These are phyloP conservation scores for Hystrix cristata DNA, from an alignment of 2,113 vertebrate species.

Conservation along the genomic window DNA sequence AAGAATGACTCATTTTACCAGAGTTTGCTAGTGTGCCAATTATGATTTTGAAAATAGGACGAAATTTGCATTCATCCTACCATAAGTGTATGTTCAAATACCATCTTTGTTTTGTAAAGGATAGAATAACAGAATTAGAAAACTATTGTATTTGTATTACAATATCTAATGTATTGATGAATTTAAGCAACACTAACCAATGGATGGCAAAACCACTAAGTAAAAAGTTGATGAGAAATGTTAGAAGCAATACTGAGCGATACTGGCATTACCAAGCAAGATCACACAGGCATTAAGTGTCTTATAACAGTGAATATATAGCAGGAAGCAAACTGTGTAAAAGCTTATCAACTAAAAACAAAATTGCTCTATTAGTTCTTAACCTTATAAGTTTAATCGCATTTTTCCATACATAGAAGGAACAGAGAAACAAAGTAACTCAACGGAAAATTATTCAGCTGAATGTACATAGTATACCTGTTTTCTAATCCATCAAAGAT, in stretches of 20 bases:
- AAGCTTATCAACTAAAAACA: not conserved
- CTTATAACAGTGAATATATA: too few species aligned
- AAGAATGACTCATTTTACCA: not conserved
- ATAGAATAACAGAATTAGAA: not conserved
- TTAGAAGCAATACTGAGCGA: not conserved
- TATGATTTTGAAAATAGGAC: not conserved
- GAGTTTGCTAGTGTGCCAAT: not conserved
- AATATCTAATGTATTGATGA: not conserved
- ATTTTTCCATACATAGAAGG: not conserved
- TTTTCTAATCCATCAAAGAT: not conserved
- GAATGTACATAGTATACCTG: not conserved
- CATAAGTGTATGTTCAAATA: not conserved
- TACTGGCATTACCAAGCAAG: not conserved
- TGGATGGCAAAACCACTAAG: not conserved
- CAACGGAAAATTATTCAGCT: not conserved
- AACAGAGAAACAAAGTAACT: not conserved
- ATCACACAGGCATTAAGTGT: not conserved
- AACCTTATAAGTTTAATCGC: not conserved
- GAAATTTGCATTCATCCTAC: not conserved
- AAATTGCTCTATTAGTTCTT: not conserved
- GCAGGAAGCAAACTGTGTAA: not conserved
- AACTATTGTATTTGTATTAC: not conserved
- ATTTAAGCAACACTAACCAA: not conserved
- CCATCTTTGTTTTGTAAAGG: not conserved
- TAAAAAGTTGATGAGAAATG: not conserved